Conservation (phyloP, 2,888 invertebrate species). For the Odontothrips loti region DNA sequence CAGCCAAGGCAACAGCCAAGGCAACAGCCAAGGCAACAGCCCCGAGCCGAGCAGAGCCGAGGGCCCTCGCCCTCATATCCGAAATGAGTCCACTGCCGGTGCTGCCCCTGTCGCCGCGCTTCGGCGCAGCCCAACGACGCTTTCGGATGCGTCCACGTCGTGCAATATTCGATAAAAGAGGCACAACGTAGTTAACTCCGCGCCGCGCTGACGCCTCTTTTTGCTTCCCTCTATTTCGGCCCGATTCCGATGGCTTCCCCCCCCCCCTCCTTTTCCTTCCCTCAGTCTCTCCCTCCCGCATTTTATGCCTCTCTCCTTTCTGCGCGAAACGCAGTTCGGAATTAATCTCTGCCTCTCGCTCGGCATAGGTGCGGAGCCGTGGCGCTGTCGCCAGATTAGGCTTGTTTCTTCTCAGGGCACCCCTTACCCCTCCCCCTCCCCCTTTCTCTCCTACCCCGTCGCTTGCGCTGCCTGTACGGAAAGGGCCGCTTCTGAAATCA, state of each 20-base stretch:
- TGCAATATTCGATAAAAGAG: slow-evolving; percentile 13
- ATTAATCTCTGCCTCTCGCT: background rate
- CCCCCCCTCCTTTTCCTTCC: background rate
- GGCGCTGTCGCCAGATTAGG: too few species aligned
- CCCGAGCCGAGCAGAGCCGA: background rate
- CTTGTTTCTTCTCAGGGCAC: background rate
- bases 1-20: background rate
- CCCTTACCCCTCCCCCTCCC: background rate
- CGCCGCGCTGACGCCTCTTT: background rate
- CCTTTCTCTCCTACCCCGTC: background rate
- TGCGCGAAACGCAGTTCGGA: background rate
- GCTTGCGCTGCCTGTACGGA: background rate
- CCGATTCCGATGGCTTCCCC: background rate
- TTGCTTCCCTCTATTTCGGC: too few species aligned
- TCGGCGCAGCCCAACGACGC: background rate
- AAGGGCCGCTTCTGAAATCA: too few species aligned
- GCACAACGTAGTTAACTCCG: background rate
- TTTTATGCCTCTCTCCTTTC: background rate
- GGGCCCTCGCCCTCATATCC: too few species aligned
- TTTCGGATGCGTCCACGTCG: background rate
- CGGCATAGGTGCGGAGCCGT: too few species aligned
- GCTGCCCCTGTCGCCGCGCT: background rate
- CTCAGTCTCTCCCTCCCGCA: background rate
- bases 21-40: too few species aligned
- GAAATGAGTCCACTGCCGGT: background rate